Conservation (phyloP, 1,140 invertebrate species). For the Gonioctena quinquepunctata region DNA sequence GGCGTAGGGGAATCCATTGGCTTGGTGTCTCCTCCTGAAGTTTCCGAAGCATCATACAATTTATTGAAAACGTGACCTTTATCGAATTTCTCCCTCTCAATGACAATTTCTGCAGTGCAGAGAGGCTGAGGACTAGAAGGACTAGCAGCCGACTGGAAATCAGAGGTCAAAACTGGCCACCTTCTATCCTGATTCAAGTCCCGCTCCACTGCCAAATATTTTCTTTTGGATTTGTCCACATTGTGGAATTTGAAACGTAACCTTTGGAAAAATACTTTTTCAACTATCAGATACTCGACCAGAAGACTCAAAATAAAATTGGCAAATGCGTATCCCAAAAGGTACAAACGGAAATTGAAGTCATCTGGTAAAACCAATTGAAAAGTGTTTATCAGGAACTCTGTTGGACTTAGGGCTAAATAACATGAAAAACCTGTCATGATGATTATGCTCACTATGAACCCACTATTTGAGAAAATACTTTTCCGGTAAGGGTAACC, state of each 20-base stretch:
- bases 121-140: constrained; percentile 46
- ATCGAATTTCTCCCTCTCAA: constrained; percentile 51
- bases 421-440: constrained; percentile 70
- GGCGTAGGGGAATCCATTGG: neutral
- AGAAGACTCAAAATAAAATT: constrained; percentile 67
- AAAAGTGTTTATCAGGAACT: constrained; percentile 65
- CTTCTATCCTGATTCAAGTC: constrained; percentile 60
- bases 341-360: constrained; percentile 64
- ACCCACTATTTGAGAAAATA: constrained; percentile 77
- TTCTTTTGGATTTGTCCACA: constrained; percentile 63
- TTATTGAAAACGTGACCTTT: constrained; percentile 54
- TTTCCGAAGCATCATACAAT: constrained; percentile 30
- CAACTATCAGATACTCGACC: constrained; percentile 66
- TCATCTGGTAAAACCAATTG: constrained; percentile 70
- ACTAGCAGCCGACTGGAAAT: constrained; percentile 50
- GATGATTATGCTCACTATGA: constrained; percentile 68
- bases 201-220: constrained; percentile 64
- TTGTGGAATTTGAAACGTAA: constrained; percentile 60
- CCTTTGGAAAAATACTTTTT: constrained; percentile 64
- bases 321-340: constrained; percentile 63
- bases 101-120: constrained; percentile 56
- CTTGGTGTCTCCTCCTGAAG: neutral
- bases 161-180: constrained; percentile 64
- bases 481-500: constrained; percentile 86
- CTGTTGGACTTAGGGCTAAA: constrained; percentile 70